A percentile compares a stretch with the other conserved stretches of the same genome.
phyloP scores from a whole-genome alignment of 1,140 invertebrate species.

The Drosophila navojoa region DNA sequence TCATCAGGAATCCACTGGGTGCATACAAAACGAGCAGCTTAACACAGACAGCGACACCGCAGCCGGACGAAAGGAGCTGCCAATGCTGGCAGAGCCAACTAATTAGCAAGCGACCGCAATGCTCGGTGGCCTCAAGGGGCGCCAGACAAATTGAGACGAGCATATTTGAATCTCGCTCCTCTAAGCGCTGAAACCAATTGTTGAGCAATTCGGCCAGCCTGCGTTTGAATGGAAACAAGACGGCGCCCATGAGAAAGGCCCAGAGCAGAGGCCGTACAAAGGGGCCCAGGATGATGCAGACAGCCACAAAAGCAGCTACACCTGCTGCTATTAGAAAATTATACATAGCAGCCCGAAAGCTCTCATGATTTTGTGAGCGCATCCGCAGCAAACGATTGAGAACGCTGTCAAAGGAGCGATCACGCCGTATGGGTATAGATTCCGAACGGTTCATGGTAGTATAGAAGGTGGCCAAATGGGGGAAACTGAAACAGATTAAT shows the following conservation, averaged over 20 bases:
- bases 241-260: slow-evolving; percentile 95
- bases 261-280: slow-evolving; percentile 97
- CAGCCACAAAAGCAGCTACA: slow-evolving; percentile 91
- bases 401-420: slow-evolving; percentile 82
- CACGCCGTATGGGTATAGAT: slow-evolving; percentile 69
- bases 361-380: slow-evolving; percentile 79
- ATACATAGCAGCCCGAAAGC: slow-evolving; percentile 93
- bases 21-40: slow-evolving; percentile 85
- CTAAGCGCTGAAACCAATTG: slow-evolving; percentile 87
- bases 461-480: neutral
- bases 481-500: slow-evolving; percentile 14
- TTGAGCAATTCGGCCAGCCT: slow-evolving; percentile 87
- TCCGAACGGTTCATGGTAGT: slow-evolving; percentile 75
- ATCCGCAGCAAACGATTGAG: slow-evolving; percentile 72
- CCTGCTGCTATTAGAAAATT: slow-evolving; percentile 92
- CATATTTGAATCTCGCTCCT: slow-evolving; percentile 86
- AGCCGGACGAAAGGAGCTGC: slow-evolving; percentile 84
- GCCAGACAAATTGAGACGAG: slow-evolving; percentile 88
- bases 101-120: slow-evolving; percentile 88
- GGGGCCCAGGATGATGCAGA: slow-evolving; percentile 89
- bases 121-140: slow-evolving; percentile 89
- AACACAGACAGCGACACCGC: slow-evolving; percentile 64
- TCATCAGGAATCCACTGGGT: slow-evolving; percentile 85
- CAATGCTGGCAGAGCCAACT: slow-evolving; percentile 85
- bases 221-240: slow-evolving; percentile 93